phyloP scores from a whole-genome alignment of 1,140 invertebrate species.

The Bursaphelenchus mucronatus region DNA sequence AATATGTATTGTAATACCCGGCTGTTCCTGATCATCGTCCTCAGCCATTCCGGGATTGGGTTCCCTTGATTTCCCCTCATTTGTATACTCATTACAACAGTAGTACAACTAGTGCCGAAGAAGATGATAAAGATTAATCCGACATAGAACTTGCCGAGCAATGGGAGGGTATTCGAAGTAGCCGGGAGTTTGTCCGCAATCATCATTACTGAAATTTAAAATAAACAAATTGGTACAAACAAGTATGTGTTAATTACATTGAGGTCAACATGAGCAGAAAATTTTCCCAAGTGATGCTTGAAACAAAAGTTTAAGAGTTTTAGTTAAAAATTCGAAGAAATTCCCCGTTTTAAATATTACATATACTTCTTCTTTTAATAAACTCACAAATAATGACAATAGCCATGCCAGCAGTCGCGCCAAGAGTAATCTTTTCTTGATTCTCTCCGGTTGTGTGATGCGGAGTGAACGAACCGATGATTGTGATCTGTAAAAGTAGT shows the following conservation, averaged over 20 bases:
- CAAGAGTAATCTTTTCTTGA: slow-evolving; percentile 52
- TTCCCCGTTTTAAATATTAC: no score
- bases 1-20: slow-evolving; percentile 23
- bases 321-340: no score
- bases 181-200: slow-evolving; percentile 13
- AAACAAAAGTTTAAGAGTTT: no score
- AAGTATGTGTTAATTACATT: no score
- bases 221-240: neutral
- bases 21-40: slow-evolving; percentile 6
- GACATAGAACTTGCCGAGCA: slow-evolving; percentile 21
- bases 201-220: slow-evolving; percentile 4
- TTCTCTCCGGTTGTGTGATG: slow-evolving; percentile 57
- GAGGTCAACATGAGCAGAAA: no score
- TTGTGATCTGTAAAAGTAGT: slow-evolving; percentile 36
- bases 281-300: no score
- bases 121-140: slow-evolving; percentile 27
- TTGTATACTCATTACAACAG: slow-evolving; percentile 24
- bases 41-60: slow-evolving; percentile 22
- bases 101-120: slow-evolving; percentile 22
- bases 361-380: neutral
- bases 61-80: slow-evolving; percentile 27
- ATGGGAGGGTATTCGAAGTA: slow-evolving; percentile 6
- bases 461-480: slow-evolving; percentile 58
- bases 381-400: slow-evolving; percentile 40
- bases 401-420: slow-evolving; percentile 40